Base-by-base conservation (phyloP, 1,140 invertebrate genomes). In the Anthonomus grandis region DNA sequence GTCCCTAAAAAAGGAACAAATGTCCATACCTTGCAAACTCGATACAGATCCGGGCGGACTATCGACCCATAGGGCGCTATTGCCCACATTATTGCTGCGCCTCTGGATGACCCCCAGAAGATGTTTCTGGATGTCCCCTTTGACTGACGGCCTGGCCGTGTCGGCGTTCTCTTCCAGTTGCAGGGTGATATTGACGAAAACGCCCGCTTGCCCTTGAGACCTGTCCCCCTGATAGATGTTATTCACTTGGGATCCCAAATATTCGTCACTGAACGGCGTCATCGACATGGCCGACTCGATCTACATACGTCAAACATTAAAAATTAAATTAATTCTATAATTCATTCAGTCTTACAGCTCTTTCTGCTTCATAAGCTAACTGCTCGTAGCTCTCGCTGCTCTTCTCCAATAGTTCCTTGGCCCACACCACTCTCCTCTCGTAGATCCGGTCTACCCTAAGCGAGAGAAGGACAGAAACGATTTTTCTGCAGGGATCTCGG, bases 261-360 rank as follows among this genome's bases (percentile, higher is more conserved):
- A 94, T 59, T 90, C 86, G 64, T 90, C 86, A 0, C 88, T 89
- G 62, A 92, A 89, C 1, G 89, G 88, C 2, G 91, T 93, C 86
- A 93, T 91, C 0, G 87, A 89, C 81, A 93, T 89, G 0, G 90
- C 87, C 2, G 90, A 91, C 70, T 92, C 89, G 64, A 93, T 79
- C 90, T 93, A 66, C 21, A 49, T 48, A 38, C n/a, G n/a, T 25
- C n/a, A 37, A 22, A 12, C 15, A 3, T 15, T 41, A 13, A 36
- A 69, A 69, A 61, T n/a, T 12, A 12, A 12, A 22, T 4, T 21
- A 23, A n/a, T 13, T 12, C 0, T 0, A 10, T 1, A 1, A 9
- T 34, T 10, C 27, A 34, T 4, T 15, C n/a, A 6, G 38, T 41
- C 86, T 85, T 77, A 94, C 90, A 47, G 91, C 91, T 76, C 84